phyloP scores from a whole-genome alignment of 2,888 invertebrate species.

The Aleiodes alternator region DNA sequence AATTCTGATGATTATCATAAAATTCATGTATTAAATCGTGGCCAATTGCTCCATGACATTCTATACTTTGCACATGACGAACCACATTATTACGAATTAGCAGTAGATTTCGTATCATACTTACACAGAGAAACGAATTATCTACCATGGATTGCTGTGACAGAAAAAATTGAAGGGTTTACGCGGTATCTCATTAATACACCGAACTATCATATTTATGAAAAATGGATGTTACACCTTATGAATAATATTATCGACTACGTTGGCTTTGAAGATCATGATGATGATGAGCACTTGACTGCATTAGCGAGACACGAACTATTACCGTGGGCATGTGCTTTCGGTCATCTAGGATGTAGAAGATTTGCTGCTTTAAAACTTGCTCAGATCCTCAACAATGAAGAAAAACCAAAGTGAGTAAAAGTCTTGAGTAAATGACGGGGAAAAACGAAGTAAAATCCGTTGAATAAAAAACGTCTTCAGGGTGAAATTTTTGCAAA shows the following conservation, averaged over 20 bases:
- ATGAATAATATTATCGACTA: constrained; percentile 76
- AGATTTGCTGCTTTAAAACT: constrained; percentile 74
- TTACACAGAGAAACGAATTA: constrained; percentile 83
- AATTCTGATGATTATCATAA: constrained; percentile 70
- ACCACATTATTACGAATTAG: constrained; percentile 30
- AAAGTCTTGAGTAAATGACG: too few species aligned
- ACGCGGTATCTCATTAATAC: constrained; percentile 73
- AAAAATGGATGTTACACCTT: constrained; percentile 71
- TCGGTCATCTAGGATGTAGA: constrained; percentile 80
- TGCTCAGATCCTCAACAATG: constrained; percentile 65
- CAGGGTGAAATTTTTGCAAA: too few species aligned
- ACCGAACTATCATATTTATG: constrained; percentile 59
- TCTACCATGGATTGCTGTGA: constrained; percentile 84
- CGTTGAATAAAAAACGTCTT: too few species aligned
- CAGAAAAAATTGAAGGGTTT: constrained; percentile 59
- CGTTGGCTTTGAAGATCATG: constrained; percentile 77
- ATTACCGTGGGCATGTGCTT: constrained; percentile 82
- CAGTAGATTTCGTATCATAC: constrained; percentile 75
- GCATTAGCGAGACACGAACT: constrained; percentile 80
- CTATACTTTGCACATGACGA: constrained; percentile 73
- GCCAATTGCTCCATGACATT: constrained; percentile 87
- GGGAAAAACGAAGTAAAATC: too few species aligned
- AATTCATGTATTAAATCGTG: constrained; percentile 83
- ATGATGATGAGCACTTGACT: constrained; percentile 77
- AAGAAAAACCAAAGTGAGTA: constrained; percentile 18